Conservation (phyloP, 2,888 invertebrate genomes). For the Panzeria rudis region DNA sequence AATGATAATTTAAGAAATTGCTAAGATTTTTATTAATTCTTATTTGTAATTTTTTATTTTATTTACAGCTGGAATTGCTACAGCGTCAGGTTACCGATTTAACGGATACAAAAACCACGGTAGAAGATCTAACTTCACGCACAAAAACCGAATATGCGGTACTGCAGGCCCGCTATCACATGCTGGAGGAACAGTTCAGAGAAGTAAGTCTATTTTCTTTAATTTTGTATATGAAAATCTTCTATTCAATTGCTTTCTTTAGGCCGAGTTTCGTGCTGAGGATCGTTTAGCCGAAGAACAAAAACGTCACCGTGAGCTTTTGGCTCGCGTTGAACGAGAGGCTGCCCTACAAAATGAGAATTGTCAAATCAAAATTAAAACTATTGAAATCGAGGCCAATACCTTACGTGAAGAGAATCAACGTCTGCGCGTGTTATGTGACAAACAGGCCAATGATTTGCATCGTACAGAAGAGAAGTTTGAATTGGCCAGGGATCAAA, state of each 20-base stretch:
- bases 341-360: conserved; percentile 91
- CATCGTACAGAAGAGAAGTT: conserved; percentile 85
- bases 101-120: conserved; percentile 93
- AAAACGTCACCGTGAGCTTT: conserved; percentile 91
- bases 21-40: conserved; percentile 6
- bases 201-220: conserved; percentile 84
- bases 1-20: neutral
- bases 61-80: conserved; percentile 92
- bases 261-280: conserved; percentile 90
- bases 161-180: conserved; percentile 94
- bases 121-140: conserved; percentile 94
- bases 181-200: conserved; percentile 92
- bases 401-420: conserved; percentile 87
- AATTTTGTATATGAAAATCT: neutral
- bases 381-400: conserved; percentile 88
- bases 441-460: conserved; percentile 86
- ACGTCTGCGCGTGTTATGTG: conserved; percentile 86
- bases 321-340: conserved; percentile 93
- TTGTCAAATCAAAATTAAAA: conserved; percentile 88
- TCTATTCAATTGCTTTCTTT: conserved; percentile 64
- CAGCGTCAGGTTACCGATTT: conserved; percentile 96
- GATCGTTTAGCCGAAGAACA: conserved; percentile 92
- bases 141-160: conserved; percentile 97
- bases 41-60: conserved; percentile 56
- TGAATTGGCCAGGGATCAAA: conserved; percentile 85